phyloP scores from a whole-genome alignment of 2,113 vertebrate species.

The Sturnus vulgaris region DNA sequence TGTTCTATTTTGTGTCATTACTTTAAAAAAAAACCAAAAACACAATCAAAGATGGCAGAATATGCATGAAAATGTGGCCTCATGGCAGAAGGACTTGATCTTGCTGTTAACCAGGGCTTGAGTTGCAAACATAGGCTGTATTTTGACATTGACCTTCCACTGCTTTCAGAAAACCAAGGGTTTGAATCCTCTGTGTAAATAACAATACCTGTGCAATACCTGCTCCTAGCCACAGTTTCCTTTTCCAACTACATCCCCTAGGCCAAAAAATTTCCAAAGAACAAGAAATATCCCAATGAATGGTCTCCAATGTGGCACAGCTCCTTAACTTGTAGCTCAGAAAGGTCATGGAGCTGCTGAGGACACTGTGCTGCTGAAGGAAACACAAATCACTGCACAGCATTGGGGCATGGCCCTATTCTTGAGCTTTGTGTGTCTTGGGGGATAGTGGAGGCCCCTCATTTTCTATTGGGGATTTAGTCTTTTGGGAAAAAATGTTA shows the following conservation, averaged over 20 bases:
- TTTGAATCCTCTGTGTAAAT: not conserved
- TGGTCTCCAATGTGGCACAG: not conserved
- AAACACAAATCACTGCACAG: not conserved
- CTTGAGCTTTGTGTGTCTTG: not conserved
- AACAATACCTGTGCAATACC: not conserved
- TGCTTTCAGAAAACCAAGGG: not conserved
- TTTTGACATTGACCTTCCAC: not conserved
- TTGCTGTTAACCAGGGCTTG: not conserved
- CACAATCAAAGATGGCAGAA: not conserved
- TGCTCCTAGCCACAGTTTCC: not conserved
- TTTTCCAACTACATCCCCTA: not conserved
- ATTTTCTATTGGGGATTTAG: not conserved
- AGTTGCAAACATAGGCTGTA: not conserved
- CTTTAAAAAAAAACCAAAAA: not conserved
- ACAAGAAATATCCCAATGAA: not conserved
- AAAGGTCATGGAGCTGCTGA: not conserved
- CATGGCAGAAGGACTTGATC: not conserved
- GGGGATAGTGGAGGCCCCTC: not conserved
- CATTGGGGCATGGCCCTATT: fast-evolving
- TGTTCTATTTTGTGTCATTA: not conserved
- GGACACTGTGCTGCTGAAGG: not conserved
- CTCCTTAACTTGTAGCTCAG: not conserved
- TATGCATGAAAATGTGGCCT: not conserved
- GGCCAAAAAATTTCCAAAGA: not conserved
- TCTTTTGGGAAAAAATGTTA: not conserved